Evolutionary conservation across 2,113 vertebrate genomes (phyloP), one percentile per base, ranked within the genome.

Genomic region (Peromyscus polionotus): DNA sequence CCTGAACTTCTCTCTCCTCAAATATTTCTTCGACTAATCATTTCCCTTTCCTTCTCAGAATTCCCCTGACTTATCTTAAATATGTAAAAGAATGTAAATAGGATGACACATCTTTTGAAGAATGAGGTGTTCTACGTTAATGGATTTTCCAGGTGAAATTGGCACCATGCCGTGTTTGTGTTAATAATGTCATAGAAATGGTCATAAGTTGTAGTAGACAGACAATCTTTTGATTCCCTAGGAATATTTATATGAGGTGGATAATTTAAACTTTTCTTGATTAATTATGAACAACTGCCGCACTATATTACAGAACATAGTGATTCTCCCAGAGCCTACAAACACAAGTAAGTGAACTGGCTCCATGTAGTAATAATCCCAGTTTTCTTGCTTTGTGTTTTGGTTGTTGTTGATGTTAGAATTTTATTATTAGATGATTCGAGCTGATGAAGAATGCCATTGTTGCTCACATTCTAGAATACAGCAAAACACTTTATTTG

Each of bases 61-160:
- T 91, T 92, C 96, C 90, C 88, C 91, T 61, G 92, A 65, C 63
- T 98, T 96, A 88, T 81, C 94, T 95, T 92, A 96, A 96, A 87
- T 93, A 95, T 91, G 91, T 95, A 92, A 97, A 97, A 80, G 88
- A 97, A 86, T 0, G 0, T 90, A 90, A 97, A 72, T 84, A 45
- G 4, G 7, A 33, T 96, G 95, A 89, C 91, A 91, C 22, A 68
- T 84, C 42, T n/a, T 65, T 20, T 95, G 88, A 95, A 96, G 87
- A 97, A 96, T 87, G 81, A 97, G 63, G 57, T 92, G 42, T 81
- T 97, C 51, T 13, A 48, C 54, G 33, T 59, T 80, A 96, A 97
- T 96, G 68, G 65, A 91, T 91, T 95, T 98, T 94, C 94, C 94
- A 96, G 92, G 42, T 96, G 57, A 95, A 97, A 91, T 59, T 90